A percentile compares a stretch with the other conserved stretches of the same genome.
phyloP scores from a whole-genome alignment of 2,888 invertebrate genomes.

The Philaethria dido region DNA sequence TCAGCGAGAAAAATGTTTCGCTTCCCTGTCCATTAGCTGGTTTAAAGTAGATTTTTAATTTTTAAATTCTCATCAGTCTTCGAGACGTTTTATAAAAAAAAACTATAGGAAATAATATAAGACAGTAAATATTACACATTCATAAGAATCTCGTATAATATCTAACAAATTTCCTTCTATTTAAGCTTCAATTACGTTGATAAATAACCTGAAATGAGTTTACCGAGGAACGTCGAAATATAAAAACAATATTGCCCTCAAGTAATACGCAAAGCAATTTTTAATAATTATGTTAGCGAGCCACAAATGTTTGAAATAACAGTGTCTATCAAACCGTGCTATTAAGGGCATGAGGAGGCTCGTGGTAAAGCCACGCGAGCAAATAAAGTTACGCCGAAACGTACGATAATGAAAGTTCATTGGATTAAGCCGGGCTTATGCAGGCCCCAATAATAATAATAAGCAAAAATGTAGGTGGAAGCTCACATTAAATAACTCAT shows the following conservation, averaged over 20 bases:
- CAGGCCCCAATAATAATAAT: slow-evolving; percentile 80
- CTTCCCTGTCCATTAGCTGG: slow-evolving; percentile 66
- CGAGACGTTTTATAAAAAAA: slow-evolving; percentile 43
- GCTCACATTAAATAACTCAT: slow-evolving; percentile 78
- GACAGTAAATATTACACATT: slow-evolving; percentile 1
- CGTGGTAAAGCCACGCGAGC: slow-evolving; percentile 65
- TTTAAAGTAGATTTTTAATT: slow-evolving; percentile 67
- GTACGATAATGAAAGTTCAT: slow-evolving; percentile 79
- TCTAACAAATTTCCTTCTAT: slow-evolving; percentile 11
- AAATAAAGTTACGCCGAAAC: slow-evolving; percentile 78
- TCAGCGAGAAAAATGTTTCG: slow-evolving; percentile 62
- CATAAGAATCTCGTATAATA: slow-evolving; percentile 12
- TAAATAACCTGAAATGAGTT: slow-evolving; percentile 38
- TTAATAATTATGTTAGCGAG: slow-evolving; percentile 77
- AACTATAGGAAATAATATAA: slow-evolving; percentile 5
- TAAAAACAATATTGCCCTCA: slow-evolving; percentile 62
- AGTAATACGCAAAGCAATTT: slow-evolving; percentile 74
- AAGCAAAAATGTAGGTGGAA: slow-evolving; percentile 81
- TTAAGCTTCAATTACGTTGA: slow-evolving; percentile 33
- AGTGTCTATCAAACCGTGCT: slow-evolving; percentile 71
- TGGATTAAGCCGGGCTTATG: slow-evolving; percentile 75
- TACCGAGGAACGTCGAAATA: slow-evolving; percentile 48
- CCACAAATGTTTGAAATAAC: slow-evolving; percentile 58
- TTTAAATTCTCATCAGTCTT: slow-evolving; percentile 58
- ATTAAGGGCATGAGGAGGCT: slow-evolving; percentile 73